A percentile compares a stretch with the other conserved stretches of the same genome.
These are phyloP conservation scores for Pristiophorus japonicus DNA, from an alignment of 2,113 vertebrate species.

Conservation along the genomic window DNA sequence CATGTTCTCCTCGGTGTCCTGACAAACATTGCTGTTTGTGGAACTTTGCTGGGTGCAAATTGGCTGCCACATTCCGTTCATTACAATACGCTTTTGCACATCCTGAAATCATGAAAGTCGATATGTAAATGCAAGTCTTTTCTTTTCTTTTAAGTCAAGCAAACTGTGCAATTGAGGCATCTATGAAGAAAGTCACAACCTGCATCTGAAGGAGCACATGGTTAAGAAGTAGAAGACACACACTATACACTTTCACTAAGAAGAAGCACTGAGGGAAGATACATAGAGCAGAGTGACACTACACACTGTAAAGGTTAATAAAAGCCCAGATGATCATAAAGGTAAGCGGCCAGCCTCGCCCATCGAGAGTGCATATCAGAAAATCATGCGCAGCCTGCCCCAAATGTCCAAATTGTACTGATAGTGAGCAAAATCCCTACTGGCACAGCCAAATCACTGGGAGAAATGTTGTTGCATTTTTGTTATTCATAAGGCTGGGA, in stretches of 20 bases:
- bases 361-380: background rate
- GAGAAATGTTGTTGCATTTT: background rate
- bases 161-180: background rate
- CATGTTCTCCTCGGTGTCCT: too few relatives aligned
- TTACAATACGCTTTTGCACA: too few relatives aligned
- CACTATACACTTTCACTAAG: background rate
- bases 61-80: too few relatives aligned
- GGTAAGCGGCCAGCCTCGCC: background rate
- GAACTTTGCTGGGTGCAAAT: too few relatives aligned
- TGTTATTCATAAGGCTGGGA: background rate
- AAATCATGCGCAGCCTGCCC: background rate
- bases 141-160: too few relatives aligned
- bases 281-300: background rate
- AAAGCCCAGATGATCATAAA: background rate
- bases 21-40: too few relatives aligned
- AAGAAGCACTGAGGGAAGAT: background rate
- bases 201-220: background rate
- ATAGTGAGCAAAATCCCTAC: background rate
- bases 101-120: too few relatives aligned
- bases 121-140: too few relatives aligned
- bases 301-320: background rate
- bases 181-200: background rate
- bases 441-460: background rate
- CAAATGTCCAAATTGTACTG: background rate
- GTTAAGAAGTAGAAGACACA: background rate